phyloP scores from a whole-genome alignment of 35 echinoderm and acorn worm species.

The Eucidaris tribuloides region DNA sequence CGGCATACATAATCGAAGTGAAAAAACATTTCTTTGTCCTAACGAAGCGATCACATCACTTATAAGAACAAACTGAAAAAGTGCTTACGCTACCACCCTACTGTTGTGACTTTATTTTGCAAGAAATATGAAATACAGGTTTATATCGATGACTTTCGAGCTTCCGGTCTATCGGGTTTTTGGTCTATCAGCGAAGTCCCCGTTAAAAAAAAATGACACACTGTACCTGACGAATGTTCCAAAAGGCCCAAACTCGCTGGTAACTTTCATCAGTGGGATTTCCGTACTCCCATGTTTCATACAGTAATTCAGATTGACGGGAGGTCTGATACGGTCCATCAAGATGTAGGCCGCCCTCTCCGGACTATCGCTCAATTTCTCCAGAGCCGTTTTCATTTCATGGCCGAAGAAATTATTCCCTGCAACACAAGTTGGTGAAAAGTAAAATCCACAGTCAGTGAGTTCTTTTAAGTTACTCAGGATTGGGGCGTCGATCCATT shows the following conservation, averaged over 20 bases:
- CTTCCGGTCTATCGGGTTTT: too few species aligned
- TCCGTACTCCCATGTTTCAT: neutral
- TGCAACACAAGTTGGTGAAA: neutral
- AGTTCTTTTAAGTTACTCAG: too few species aligned
- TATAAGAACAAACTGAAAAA: too few species aligned
- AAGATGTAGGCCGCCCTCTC: slow-evolving; percentile 73
- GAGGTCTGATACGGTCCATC: slow-evolving; percentile 70
- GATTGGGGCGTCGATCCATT: too few species aligned
- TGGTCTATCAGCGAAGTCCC: too few species aligned
- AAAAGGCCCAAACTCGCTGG: slow-evolving; percentile 78
- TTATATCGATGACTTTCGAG: neutral
- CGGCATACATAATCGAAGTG: too few species aligned
- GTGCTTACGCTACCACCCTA: too few species aligned
- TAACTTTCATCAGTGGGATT: neutral
- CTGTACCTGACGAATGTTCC: slow-evolving; percentile 64
- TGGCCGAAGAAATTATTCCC: slow-evolving; percentile 84
- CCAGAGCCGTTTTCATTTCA: slow-evolving; percentile 44
- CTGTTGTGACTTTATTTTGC: too few species aligned
- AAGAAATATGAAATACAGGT: neutral
- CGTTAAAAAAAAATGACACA: too few species aligned
- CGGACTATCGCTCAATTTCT: slow-evolving; percentile 29
- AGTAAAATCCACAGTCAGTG: too few species aligned
- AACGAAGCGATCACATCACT: too few species aligned
- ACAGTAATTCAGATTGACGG: slow-evolving; percentile 40
- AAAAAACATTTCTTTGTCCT: too few species aligned